Evolutionary conservation across 2,888 invertebrate species (phyloP).

Genomic region (Troglohyphantes excavatus): DNA sequence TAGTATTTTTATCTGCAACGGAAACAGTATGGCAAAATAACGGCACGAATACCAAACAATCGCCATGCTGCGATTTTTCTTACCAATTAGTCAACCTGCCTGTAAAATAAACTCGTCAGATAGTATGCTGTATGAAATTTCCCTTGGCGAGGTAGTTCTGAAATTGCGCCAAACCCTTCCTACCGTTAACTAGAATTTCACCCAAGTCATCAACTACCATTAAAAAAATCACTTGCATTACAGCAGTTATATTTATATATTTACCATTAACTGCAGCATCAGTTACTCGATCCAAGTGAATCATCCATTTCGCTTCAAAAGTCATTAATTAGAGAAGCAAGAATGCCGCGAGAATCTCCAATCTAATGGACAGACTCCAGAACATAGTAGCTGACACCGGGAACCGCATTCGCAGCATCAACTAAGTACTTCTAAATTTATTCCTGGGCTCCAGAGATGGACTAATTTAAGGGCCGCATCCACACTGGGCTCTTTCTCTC

Average conservation of each 20-base stretch:
- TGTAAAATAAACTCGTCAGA: too few species aligned
- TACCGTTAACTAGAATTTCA: not conserved
- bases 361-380: slow-evolving; percentile 24
- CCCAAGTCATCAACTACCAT: not conserved
- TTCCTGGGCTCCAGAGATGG: slow-evolving; percentile 16
- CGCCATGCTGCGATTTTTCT: too few species aligned
- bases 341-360: not conserved
- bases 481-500: not conserved
- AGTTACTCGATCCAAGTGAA: not conserved
- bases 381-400: not conserved
- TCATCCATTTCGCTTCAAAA: not conserved
- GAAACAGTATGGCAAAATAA: too few species aligned
- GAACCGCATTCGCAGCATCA: slow-evolving; percentile 22
- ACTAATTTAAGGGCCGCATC: slow-evolving; percentile 29
- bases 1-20: too few species aligned
- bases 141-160: not conserved
- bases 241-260: not conserved
- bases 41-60: too few species aligned
- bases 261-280: not conserved
- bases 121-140: too few species aligned
- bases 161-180: not conserved
- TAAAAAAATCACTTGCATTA: not conserved
- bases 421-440: slow-evolving; percentile 67
- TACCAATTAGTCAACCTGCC: too few species aligned
- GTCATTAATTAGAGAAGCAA: not conserved